phyloP scores from a whole-genome alignment of 2,113 vertebrate species.

The Turdus rufiventris region DNA sequence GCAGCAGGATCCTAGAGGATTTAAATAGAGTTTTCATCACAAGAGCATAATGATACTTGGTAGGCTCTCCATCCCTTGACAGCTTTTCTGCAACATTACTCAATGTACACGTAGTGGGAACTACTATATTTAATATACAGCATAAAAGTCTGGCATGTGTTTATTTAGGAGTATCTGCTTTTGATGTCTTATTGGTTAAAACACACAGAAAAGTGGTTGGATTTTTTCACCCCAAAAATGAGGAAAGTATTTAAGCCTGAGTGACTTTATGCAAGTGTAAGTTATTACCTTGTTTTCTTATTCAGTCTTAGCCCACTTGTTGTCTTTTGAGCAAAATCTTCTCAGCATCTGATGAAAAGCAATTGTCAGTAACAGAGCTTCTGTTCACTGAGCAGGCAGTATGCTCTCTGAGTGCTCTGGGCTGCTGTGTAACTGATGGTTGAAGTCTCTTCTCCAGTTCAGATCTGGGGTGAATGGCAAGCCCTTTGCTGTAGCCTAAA shows the following conservation, averaged over 20 bases:
- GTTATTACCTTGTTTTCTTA: neutral
- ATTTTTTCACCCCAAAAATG: fast-evolving
- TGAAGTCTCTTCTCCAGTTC: neutral
- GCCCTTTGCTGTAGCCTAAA: neutral
- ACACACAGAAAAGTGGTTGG: neutral
- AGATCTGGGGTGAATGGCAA: neutral
- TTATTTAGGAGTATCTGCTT: neutral
- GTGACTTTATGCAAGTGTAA: neutral
- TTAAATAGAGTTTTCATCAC: neutral
- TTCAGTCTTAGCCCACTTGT: neutral
- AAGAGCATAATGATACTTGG: neutral
- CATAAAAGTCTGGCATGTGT: neutral
- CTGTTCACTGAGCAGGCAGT: neutral
- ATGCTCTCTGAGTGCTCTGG: neutral
- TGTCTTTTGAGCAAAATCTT: neutral
- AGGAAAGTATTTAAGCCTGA: neutral
- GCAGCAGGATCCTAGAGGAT: neutral
- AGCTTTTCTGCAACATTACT: neutral
- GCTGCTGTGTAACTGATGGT: neutral
- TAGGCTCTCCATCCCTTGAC: neutral
- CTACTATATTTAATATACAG: neutral
- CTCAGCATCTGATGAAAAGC: neutral
- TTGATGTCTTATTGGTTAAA: neutral
- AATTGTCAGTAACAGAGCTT: neutral
- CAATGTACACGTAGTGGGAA: neutral